Evolutionary conservation across 2,888 invertebrate species (phyloP).

Genomic region (Ariolimax columbianus): DNA sequence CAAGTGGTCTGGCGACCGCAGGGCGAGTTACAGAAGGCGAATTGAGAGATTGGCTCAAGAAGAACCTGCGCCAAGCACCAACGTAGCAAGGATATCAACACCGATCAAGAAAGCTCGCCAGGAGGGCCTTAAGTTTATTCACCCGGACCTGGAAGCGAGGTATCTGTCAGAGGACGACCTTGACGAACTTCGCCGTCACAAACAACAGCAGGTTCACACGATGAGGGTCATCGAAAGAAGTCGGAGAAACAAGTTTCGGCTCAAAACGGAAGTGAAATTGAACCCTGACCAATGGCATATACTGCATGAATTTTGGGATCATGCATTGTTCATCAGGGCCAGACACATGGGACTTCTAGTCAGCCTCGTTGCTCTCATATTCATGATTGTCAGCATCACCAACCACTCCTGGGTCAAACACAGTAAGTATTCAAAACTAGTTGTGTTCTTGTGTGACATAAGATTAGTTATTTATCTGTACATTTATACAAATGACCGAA

Average conservation of each 20-base stretch:
- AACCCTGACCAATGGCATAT: slow-evolving; percentile 72
- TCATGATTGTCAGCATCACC: slow-evolving; percentile 68
- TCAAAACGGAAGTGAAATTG: slow-evolving; percentile 62
- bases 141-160: slow-evolving; percentile 69
- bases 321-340: slow-evolving; percentile 70
- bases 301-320: slow-evolving; percentile 76
- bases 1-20: slow-evolving; percentile 70
- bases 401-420: slow-evolving; percentile 66
- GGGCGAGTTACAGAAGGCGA: slow-evolving; percentile 71
- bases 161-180: slow-evolving; percentile 73
- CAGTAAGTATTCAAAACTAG: slow-evolving; percentile 44
- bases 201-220: slow-evolving; percentile 68
- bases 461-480: too few relatives aligned
- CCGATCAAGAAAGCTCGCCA: slow-evolving; percentile 76
- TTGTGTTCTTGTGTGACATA: too few relatives aligned
- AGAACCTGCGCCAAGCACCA: slow-evolving; percentile 60
- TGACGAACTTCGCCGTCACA: slow-evolving; percentile 68
- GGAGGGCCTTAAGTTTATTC: slow-evolving; percentile 72
- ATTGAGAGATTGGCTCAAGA: slow-evolving; percentile 70
- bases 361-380: slow-evolving; percentile 69
- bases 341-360: slow-evolving; percentile 71
- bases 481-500: too few relatives aligned
- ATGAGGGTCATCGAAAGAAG: slow-evolving; percentile 71
- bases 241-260: slow-evolving; percentile 59
- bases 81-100: slow-evolving; percentile 72